Percentiles rank a stretch among this genome's conserved stretches.
These are phyloP conservation scores for Nycticorax nycticorax DNA, from an alignment of 2,113 vertebrate species.

Conservation along the genomic window DNA sequence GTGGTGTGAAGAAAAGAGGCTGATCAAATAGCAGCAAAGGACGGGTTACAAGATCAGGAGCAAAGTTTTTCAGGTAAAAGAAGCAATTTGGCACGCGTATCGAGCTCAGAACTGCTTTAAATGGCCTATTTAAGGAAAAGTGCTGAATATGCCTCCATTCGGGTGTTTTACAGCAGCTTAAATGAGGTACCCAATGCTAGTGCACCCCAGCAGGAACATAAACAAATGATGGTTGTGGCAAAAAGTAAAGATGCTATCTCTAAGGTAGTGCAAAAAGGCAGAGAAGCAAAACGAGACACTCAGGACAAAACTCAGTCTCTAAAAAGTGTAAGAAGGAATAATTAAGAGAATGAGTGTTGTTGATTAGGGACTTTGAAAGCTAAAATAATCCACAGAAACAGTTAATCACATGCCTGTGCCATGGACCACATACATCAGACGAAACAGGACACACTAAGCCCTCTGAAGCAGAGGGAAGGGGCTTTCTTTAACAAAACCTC, in stretches of 20 bases:
- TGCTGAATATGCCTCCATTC: neutral
- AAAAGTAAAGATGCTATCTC: neutral
- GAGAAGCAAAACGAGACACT: neutral
- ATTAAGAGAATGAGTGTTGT: neutral
- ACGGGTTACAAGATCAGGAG: neutral
- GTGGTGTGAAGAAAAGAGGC: neutral
- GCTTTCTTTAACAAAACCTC: neutral
- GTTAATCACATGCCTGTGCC: neutral
- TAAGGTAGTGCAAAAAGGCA: neutral
- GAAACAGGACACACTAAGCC: neutral
- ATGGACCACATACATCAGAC: neutral
- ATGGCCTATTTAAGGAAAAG: neutral
- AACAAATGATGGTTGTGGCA: neutral
- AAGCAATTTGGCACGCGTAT: neutral
- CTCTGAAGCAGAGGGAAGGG: neutral
- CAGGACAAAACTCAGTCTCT: neutral
- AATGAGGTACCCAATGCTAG: neutral
- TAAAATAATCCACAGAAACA: neutral
- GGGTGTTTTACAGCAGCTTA: neutral
- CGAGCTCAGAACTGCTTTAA: neutral
- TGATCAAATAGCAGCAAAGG: neutral
- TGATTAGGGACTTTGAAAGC: neutral
- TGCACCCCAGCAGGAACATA: neutral
- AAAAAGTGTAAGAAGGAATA: neutral
- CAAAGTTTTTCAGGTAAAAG: neutral